These are phyloP conservation scores for Neolamprologus sp. DNA, from an alignment of 2,113 vertebrate genomes.

Conservation along the genomic window DNA sequence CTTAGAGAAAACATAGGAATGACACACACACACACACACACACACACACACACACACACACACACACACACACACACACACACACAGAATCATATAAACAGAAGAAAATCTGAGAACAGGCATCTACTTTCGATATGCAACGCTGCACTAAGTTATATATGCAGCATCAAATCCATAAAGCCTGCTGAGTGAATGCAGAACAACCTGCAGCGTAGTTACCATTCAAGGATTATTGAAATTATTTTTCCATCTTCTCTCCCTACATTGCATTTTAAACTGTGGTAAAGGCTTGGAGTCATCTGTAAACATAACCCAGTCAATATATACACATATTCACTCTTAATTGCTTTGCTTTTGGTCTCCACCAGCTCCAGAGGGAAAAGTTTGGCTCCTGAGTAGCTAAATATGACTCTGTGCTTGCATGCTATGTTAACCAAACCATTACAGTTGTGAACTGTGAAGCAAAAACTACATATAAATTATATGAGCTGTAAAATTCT, in stretches of 20 bases:
- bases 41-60: not conserved
- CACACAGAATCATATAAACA: not conserved
- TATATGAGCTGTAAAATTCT: not conserved
- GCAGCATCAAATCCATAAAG: not conserved
- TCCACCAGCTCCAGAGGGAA: not conserved
- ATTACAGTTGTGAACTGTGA: not conserved
- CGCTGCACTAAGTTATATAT: not conserved
- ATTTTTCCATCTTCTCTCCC: not conserved
- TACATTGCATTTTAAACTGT: not conserved
- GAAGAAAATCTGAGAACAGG: not conserved
- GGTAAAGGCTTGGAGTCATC: not conserved
- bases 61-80: not conserved
- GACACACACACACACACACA: not conserved
- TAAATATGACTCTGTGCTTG: not conserved
- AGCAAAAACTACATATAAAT: not conserved
- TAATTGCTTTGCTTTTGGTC: not conserved
- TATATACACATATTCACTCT: not conserved
- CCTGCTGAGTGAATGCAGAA: not conserved
- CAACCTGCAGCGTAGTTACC: not conserved
- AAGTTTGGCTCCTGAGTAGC: not conserved
- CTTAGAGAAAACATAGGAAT: too few species aligned
- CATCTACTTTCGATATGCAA: not conserved
- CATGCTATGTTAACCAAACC: not conserved
- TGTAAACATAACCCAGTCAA: not conserved
- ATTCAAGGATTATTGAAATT: not conserved